Conservation (phyloP, 2,113 vertebrate genomes). For the Chroicocephalus ridibundus region DNA sequence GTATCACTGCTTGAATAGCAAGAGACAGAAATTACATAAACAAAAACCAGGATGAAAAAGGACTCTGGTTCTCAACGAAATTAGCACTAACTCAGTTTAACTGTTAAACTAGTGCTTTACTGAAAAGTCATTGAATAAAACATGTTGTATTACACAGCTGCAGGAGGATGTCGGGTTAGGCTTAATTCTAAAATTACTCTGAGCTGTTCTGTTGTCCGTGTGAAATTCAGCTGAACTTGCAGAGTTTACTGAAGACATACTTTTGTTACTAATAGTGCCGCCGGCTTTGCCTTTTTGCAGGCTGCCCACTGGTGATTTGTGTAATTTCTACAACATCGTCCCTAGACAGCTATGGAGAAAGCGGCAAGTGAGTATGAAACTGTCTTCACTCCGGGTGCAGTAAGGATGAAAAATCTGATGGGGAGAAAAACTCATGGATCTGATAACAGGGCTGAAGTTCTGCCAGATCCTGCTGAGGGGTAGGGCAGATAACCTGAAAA, state of each 20-base stretch:
- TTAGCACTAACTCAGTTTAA: background rate
- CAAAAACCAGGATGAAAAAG: background rate
- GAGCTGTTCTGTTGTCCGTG: background rate
- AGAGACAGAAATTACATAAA: background rate
- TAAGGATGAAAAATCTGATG: background rate
- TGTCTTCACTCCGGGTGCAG: background rate
- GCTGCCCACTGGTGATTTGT: constrained; percentile 88
- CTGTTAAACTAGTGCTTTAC: background rate
- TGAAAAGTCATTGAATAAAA: background rate
- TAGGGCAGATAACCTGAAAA: background rate
- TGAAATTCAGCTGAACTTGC: background rate
- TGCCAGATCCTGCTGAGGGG: background rate
- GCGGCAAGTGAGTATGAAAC: constrained; percentile 81
- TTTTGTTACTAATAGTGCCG: background rate
- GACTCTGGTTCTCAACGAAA: background rate
- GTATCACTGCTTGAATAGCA: background rate
- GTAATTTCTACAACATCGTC: constrained; percentile 84
- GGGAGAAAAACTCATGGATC: rapidly evolving
- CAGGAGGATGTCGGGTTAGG: background rate
- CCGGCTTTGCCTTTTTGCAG: constrained; percentile 65
- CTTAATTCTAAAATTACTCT: background rate
- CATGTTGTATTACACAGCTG: background rate
- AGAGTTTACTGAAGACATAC: background rate
- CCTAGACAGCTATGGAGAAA: constrained; percentile 85
- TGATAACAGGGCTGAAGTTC: background rate